phyloP scores from a whole-genome alignment of 2,797 vertebrate species.

The Enteromius paludinosus region DNA sequence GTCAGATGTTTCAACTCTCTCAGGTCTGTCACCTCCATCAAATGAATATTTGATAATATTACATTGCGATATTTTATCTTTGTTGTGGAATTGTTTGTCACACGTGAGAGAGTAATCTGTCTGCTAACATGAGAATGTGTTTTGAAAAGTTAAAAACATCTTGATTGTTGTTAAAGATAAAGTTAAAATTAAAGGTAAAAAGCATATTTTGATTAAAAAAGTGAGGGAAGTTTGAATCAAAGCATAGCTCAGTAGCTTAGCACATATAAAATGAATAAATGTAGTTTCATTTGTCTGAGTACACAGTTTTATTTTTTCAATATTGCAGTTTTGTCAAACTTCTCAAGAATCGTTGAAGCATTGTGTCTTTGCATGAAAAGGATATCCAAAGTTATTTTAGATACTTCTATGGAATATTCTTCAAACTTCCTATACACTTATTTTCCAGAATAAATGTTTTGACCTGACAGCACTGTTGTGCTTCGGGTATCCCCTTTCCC shows the following conservation, averaged over 20 bases:
- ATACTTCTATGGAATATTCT: conserved; percentile 8
- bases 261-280: not conserved
- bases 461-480: not conserved
- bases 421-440: not conserved
- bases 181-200: not conserved
- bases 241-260: not conserved
- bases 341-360: not conserved
- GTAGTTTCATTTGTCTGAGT: too few species aligned
- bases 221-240: not conserved
- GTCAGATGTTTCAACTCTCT: too few species aligned
- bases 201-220: not conserved
- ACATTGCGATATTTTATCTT: not conserved
- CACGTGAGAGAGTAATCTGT: not conserved
- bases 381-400: not conserved
- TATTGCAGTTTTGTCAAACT: not conserved
- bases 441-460: not conserved
- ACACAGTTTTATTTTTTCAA: not conserved
- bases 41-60: too few species aligned
- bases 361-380: conserved; percentile 8
- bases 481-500: not conserved
- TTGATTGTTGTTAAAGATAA: not conserved
- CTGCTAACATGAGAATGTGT: too few species aligned
- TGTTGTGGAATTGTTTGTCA: not conserved
- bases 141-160: not conserved
- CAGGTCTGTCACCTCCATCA: too few species aligned